Evolutionary conservation across 2,797 vertebrate genomes (phyloP), one percentile per base, ranked within the genome.

Genomic region (Chaetodon trifasciatus): DNA sequence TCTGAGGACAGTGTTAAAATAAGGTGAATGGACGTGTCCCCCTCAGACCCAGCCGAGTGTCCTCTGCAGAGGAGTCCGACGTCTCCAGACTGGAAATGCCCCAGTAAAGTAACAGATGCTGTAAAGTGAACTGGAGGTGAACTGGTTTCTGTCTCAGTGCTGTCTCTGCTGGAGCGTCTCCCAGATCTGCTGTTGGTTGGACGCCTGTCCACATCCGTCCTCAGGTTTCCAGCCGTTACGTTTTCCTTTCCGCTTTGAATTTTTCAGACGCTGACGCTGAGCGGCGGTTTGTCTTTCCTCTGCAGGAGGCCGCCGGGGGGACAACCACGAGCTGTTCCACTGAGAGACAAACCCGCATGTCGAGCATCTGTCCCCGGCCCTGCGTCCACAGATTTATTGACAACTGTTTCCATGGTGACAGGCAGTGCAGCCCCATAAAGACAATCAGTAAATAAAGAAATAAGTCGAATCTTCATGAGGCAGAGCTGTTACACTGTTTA

Each of bases 221-320:
- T 93, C 85, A 42, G 75, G 91, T 94, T 94, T 92, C 91, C 83
- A 74, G 75, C 77, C 61, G 60, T 88, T 90, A 91, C 87, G 47
- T 70, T 46, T 44, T 79, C 52, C 84, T 93, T 94, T 94, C 93
- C 93, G 37, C 88, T 91, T 75, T 95, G 90, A 92, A 94, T 94
- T 90, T 95, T 95, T 94, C 90, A 95, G 76, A 47, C 5, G 66
- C 79, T 86, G 79, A 83, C 32, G 70, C 64, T 56, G 49, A 66
- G n/a, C 58, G 35, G n/a, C 4, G 46, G 84, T 57, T 9, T 60
- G 57, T 72, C 78, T 70, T 71, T 47, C 67, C 35, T 56, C 67
- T 63, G 71, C 21, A n/a, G 60, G 62, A 61, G 46, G 23, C 28
- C 28, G 28, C 28, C 4, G 28, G 28, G 28, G 2, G 3, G 28